Evolutionary conservation across 2,113 vertebrate species (phyloP).

Genomic region (Myrmecobius fasciatus): DNA sequence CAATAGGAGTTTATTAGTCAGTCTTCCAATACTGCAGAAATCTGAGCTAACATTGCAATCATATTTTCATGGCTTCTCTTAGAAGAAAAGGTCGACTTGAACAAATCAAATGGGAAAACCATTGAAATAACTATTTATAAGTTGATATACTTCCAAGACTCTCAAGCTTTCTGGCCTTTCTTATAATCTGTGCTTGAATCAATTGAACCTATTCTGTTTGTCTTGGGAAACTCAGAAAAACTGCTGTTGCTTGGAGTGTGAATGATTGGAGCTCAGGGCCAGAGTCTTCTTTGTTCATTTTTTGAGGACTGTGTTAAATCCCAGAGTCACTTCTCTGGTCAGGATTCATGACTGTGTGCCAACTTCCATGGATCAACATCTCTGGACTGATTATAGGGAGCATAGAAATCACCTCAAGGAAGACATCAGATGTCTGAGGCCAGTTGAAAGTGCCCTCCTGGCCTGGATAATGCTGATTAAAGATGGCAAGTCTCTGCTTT

Average conservation of each 20-base stretch:
- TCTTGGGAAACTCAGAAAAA: conserved; percentile 26
- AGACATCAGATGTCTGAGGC: conserved; percentile 53
- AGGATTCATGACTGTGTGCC: conserved; percentile 51
- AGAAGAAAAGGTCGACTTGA: neutral
- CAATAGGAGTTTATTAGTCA: neutral
- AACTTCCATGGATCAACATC: conserved; percentile 55
- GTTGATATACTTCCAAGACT: neutral
- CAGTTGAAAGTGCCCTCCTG: conserved; percentile 57
- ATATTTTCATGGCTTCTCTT: neutral
- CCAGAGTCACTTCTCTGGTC: conserved; percentile 66
- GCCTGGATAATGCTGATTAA: conserved; percentile 62
- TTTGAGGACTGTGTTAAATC: conserved; percentile 53
- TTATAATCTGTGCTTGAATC: neutral
- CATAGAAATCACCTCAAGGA: conserved; percentile 55
- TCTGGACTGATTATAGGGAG: conserved; percentile 57
- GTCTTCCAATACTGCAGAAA: neutral
- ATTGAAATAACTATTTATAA: neutral
- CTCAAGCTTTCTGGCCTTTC: neutral
- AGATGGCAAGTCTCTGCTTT: conserved; percentile 45
- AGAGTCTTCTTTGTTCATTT: fast-evolving
- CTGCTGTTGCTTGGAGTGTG: conserved; percentile 12
- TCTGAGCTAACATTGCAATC: neutral
- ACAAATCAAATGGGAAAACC: neutral
- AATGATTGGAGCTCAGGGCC: conserved; percentile 39
- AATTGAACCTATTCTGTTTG: neutral